Evolutionary conservation across 2,888 invertebrate genomes (phyloP).

Genomic region (Caenorhabditis imperialis): DNA sequence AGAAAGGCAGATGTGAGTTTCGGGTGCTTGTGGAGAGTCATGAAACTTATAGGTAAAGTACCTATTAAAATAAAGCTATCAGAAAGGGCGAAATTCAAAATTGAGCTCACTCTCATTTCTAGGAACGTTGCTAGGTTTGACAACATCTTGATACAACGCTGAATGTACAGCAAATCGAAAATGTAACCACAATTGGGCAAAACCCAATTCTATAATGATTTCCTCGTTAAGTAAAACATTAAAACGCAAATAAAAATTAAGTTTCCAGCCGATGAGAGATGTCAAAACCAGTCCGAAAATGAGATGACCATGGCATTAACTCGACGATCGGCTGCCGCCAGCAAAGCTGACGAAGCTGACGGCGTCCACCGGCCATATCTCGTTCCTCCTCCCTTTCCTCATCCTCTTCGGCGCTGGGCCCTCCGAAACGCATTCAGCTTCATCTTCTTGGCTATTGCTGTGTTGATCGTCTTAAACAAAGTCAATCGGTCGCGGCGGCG

Average conservation of each 20-base stretch:
- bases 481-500: slow-evolving; percentile 20
- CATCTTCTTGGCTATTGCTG: slow-evolving; percentile 17
- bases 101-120: no score
- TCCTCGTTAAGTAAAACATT: not conserved
- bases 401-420: slow-evolving; percentile 9
- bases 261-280: not conserved
- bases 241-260: no score
- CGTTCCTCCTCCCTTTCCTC: slow-evolving; percentile 25
- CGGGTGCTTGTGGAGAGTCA: no score
- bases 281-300: slow-evolving; percentile 47
- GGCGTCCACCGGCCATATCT: slow-evolving; percentile 49
- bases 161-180: no score
- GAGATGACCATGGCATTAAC: slow-evolving; percentile 53
- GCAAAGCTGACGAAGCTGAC: slow-evolving; percentile 26
- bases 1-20: no score
- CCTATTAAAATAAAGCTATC: no score
- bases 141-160: no score
- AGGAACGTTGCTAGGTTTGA: no score
- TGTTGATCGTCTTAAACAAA: slow-evolving; percentile 47
- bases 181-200: no score
- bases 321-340: slow-evolving; percentile 42
- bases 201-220: no score
- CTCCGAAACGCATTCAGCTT: slow-evolving; percentile 39
- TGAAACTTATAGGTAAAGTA: no score
- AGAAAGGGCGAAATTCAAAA: no score